A percentile compares a stretch with the other conserved stretches of the same genome.
Conservation (phyloP, 2,113 vertebrate species). For the Anguilla rostrata region DNA sequence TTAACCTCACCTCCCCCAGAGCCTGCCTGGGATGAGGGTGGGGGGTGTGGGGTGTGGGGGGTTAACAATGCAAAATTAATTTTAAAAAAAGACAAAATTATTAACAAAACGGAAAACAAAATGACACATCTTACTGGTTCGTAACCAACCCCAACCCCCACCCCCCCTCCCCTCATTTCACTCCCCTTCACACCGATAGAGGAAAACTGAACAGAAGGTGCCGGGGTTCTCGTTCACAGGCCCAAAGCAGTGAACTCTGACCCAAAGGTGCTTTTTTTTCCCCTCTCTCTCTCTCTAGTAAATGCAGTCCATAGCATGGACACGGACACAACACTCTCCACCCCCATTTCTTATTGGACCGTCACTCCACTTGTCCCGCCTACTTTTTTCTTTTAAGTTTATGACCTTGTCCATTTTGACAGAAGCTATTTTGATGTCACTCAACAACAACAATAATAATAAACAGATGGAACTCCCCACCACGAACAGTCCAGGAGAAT, state of each 20-base stretch:
- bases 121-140: slow-evolving; percentile 8
- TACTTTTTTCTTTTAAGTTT: not conserved
- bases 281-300: not conserved
- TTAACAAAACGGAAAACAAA: not conserved
- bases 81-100: slow-evolving; percentile 22
- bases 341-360: slow-evolving; percentile 5
- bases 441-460: not conserved
- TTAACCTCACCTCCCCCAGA: slow-evolving; percentile 17
- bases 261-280: slow-evolving; percentile 23
- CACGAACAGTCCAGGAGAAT: not conserved
- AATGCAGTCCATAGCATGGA: too few species aligned
- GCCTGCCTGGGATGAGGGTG: slow-evolving; percentile 28
- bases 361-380: not conserved
- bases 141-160: too few species aligned
- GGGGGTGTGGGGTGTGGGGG: not conserved
- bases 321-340: not conserved
- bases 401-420: not conserved
- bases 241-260: slow-evolving; percentile 7
- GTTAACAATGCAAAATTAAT: slow-evolving; percentile 11
- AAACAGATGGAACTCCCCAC: not conserved
- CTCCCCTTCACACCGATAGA: slow-evolving; percentile 15
- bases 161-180: not conserved
- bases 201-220: slow-evolving; percentile 19
- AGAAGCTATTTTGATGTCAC: not conserved
- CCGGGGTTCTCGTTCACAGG: slow-evolving; percentile 4